Evolutionary conservation across 2,797 vertebrate genomes (phyloP).

Genomic region (Carapus acus): DNA sequence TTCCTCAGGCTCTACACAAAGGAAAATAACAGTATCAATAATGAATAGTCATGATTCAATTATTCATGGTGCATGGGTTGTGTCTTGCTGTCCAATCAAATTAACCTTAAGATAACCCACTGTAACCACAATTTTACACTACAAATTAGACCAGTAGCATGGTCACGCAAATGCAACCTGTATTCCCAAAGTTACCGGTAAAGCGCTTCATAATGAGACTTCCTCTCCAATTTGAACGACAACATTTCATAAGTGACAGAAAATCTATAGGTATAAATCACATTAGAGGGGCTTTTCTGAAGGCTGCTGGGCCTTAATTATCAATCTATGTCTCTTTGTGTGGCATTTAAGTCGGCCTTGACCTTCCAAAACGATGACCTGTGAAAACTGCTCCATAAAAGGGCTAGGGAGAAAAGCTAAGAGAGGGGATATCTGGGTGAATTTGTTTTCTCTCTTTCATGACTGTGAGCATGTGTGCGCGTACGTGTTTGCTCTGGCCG

Average conservation of each 20-base stretch:
- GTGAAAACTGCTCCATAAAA: constrained; percentile 27
- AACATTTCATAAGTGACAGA: constrained; percentile 96
- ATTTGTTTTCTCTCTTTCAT: constrained; percentile 21
- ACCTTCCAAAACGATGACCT: constrained; percentile 80
- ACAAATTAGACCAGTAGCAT: constrained; percentile 30
- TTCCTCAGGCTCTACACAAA: neutral
- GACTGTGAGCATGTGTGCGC: constrained; percentile 4
- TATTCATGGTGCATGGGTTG: constrained; percentile 35
- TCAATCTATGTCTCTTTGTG: constrained; percentile 97
- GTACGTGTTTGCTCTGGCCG: constrained; percentile 14
- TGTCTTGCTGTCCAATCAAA: constrained; percentile 49
- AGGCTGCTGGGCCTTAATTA: constrained; percentile 85
- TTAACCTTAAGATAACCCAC: constrained; percentile 43
- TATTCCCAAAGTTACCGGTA: constrained; percentile 73
- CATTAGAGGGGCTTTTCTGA: constrained; percentile 88
- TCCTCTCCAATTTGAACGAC: constrained; percentile 88
- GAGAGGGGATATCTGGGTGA: constrained; percentile 66
- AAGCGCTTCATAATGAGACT: constrained; percentile 87
- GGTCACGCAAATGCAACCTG: constrained; percentile 52
- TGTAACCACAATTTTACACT: constrained; percentile 23
- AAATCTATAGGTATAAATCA: constrained; percentile 99
- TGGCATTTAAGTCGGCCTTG: constrained; percentile 85
- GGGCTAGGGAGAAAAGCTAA: constrained; percentile 62
- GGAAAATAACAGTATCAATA: constrained; percentile 31
- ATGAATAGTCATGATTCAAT: constrained; percentile 48